Conservation (phyloP, 53 echinoderm and acorn worm species). For the Glandiceps talaboti region DNA sequence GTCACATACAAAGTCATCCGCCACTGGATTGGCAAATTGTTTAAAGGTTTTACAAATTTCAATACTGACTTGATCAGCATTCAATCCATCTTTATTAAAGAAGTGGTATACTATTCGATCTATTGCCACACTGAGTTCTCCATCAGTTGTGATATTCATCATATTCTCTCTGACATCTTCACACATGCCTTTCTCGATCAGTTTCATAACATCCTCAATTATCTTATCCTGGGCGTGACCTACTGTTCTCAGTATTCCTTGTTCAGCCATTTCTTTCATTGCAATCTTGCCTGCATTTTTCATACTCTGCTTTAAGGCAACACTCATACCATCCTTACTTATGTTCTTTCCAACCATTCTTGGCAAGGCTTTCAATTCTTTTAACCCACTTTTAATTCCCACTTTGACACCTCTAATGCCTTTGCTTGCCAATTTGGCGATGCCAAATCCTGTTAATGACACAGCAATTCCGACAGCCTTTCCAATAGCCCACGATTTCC, state of each 20-base stretch:
- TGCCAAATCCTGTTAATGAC: neutral
- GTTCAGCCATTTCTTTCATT: neutral
- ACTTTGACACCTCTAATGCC: neutral
- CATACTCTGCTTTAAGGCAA: neutral
- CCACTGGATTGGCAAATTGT: neutral
- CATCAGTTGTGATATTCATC: neutral
- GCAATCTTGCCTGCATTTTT: neutral
- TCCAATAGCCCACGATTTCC: neutral
- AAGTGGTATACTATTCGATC: neutral
- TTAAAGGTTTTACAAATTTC: neutral
- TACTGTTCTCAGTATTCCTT: neutral
- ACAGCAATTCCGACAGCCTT: neutral
- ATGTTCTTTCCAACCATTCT: neutral
- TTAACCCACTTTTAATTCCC: neutral
- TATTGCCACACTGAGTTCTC: neutral
- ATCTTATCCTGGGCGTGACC: neutral
- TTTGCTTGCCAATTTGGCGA: neutral
- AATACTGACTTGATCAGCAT: neutral
- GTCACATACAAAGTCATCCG: neutral
- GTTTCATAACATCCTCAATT: neutral
- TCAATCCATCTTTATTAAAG: neutral
- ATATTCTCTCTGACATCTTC: neutral
- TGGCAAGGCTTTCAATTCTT: neutral
- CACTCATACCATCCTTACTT: neutral
- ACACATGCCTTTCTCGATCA: neutral